Conservation (phyloP, 1,140 invertebrate genomes). For the Thaumetopoea pityocampa region DNA sequence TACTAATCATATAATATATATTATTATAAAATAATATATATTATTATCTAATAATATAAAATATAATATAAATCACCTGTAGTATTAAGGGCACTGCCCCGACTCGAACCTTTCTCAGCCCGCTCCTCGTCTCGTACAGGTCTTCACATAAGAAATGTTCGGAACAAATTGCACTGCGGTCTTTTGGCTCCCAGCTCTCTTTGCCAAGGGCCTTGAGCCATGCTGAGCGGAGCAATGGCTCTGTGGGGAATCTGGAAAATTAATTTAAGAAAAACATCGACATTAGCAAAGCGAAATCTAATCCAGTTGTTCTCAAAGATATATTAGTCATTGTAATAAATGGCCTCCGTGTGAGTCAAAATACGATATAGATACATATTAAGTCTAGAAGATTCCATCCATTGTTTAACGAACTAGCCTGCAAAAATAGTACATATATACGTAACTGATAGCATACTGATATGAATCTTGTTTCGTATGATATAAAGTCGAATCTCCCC, state of each 20-base stretch:
- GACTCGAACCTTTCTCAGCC: slow-evolving; percentile 35
- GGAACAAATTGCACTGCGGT: slow-evolving; percentile 45
- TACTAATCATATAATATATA: no score
- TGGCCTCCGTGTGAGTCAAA: no score
- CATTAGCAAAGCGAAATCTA: no score
- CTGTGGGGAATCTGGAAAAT: slow-evolving; percentile 46
- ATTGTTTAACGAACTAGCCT: no score
- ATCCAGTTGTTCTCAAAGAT: no score
- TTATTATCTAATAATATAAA: not conserved
- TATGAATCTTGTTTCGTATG: no score
- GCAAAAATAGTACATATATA: no score
- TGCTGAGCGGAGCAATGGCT: slow-evolving; percentile 22
- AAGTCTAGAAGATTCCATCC: no score
- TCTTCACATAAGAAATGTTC: slow-evolving; percentile 51
- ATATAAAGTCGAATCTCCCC: no score
- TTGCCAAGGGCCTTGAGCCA: slow-evolving; percentile 49
- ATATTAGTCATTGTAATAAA: not conserved
- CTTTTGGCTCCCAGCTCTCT: slow-evolving; percentile 37
- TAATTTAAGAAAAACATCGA: no score
- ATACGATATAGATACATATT: no score
- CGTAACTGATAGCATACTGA: no score
- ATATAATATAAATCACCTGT: slow-evolving; percentile 26
- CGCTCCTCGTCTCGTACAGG: slow-evolving; percentile 48
- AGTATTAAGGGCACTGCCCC: slow-evolving; percentile 47
- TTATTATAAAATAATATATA: not conserved